Evolutionary conservation across 2,888 invertebrate genomes (phyloP).

Genomic region (Tetrapedia diversipes): DNA sequence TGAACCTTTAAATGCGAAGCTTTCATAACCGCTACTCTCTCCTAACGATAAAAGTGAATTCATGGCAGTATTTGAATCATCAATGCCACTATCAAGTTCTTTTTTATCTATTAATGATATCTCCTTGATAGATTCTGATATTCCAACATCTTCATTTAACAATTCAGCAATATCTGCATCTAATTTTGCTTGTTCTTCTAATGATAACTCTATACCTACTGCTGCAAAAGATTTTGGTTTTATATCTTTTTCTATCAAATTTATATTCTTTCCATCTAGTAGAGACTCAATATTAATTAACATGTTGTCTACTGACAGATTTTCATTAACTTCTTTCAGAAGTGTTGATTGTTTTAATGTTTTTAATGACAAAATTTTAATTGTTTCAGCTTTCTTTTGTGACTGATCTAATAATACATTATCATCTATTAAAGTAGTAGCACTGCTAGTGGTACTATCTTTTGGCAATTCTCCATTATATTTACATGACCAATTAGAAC

Average conservation of each 20-base stretch:
- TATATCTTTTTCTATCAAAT: slow-evolving; percentile 30
- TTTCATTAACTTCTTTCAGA: slow-evolving; percentile 57
- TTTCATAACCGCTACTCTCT: slow-evolving; percentile 92
- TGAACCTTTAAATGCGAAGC: slow-evolving; percentile 84
- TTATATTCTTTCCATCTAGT: slow-evolving; percentile 68
- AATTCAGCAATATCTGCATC: slow-evolving; percentile 80
- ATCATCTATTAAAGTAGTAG: slow-evolving; percentile 69
- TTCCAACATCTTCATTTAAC: slow-evolving; percentile 74
- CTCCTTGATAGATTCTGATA: slow-evolving; percentile 51
- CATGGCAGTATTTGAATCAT: slow-evolving; percentile 77
- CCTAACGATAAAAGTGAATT: slow-evolving; percentile 89
- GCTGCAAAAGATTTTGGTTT: slow-evolving; percentile 40
- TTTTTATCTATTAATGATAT: slow-evolving; percentile 60
- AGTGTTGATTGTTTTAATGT: slow-evolving; percentile 62
- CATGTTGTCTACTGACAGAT: slow-evolving; percentile 69
- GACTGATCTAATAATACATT: slow-evolving; percentile 62
- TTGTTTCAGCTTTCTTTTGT: slow-evolving; percentile 40
- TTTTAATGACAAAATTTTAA: slow-evolving; percentile 34
- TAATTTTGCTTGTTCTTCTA: slow-evolving; percentile 75
- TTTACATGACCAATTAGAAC: slow-evolving; percentile 90
- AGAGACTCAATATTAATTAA: slow-evolving; percentile 75
- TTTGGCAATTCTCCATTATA: slow-evolving; percentile 87
- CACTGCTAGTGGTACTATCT: slow-evolving; percentile 81
- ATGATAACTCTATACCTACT: slow-evolving; percentile 57
- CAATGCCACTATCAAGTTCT: slow-evolving; percentile 65